Percentiles rank a stretch among this genome's conserved stretches.
Conservation (phyloP, 2,113 vertebrate species). For the Ranitomeya variabilis region DNA sequence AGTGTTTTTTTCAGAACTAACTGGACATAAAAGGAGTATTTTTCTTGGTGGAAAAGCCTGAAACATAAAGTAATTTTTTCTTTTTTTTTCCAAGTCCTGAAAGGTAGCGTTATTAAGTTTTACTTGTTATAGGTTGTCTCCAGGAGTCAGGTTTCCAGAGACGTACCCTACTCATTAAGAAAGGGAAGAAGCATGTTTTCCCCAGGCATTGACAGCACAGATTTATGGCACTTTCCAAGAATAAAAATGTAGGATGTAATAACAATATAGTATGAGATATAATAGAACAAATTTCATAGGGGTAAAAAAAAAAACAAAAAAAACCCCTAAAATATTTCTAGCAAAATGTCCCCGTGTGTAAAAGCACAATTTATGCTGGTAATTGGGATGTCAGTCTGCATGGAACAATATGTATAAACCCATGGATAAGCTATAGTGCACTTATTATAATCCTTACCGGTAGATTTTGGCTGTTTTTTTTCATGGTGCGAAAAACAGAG, state of each 20-base stretch:
- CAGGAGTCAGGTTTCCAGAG: neutral
- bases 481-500: too few species aligned
- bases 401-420: too few species aligned
- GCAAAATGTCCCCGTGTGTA: too few species aligned
- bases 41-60: neutral
- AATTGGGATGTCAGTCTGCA: too few species aligned
- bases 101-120: neutral
- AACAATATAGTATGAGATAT: neutral
- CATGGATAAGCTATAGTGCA: too few species aligned
- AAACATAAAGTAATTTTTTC: neutral
- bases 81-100: neutral
- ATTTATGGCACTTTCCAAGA: neutral
- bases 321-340: neutral
- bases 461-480: too few species aligned
- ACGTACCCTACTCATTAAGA: neutral
- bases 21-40: neutral
- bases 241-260: neutral
- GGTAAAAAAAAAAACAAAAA: neutral
- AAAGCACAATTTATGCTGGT: too few species aligned
- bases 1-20: neutral
- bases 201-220: neutral
- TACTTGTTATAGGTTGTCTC: conserved; percentile 3
- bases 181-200: neutral
- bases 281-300: neutral
- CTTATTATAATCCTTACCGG: too few species aligned